Evolutionary conservation across 2,113 vertebrate species (phyloP), one percentile per base, ranked within the genome.

Genomic region (Paradoxurus hermaphroditus): DNA sequence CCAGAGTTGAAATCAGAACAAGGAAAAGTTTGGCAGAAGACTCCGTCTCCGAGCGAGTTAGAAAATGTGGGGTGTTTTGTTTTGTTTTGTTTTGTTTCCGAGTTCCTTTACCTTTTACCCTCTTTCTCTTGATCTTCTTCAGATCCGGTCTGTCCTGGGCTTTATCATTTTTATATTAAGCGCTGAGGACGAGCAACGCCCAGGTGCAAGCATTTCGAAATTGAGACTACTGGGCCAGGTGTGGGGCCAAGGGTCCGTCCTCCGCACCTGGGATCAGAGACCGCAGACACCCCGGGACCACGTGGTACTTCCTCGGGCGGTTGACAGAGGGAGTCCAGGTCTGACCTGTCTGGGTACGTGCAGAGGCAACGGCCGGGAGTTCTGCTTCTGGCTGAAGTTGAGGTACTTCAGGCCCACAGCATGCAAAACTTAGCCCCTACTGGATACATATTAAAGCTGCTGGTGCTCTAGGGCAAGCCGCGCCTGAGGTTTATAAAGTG

Each of bases 271-370:
- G 70, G 21, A 59, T 72, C 56, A 14, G 91, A 73, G 67, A 12
- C 0, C 3, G 53, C 0, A 8, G 29, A 19, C 0, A 0, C 10
- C 34, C 19, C 0, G 1, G 0, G 18, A 0, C 7, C 53, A 0
- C 0, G 0, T 0, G 0, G 1, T 21, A 73, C 53, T 5, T 31
- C 49, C 78, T 1, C 19, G 19, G 34, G 49, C 34, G 29, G 1
- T 23, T 2, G 3, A 23, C 21, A 39, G 10, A 18, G 6, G 23
- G 46, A 34, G 6, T 9, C 46, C 3, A 7, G n/a, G 21, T 1
- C 51, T 0, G 7, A 25, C 9, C 81, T 13, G 31, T 27, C 75
- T 68, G 23, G 39, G 27, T 62, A 1, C 2, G 1, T 7, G 4
- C 25, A 3, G 7, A 1, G n/a, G n/a, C n/a, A 4, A 15, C 0